These are phyloP conservation scores for Drosophila subquinaria DNA, from an alignment of 2,888 invertebrate genomes.

Conservation along the genomic window DNA sequence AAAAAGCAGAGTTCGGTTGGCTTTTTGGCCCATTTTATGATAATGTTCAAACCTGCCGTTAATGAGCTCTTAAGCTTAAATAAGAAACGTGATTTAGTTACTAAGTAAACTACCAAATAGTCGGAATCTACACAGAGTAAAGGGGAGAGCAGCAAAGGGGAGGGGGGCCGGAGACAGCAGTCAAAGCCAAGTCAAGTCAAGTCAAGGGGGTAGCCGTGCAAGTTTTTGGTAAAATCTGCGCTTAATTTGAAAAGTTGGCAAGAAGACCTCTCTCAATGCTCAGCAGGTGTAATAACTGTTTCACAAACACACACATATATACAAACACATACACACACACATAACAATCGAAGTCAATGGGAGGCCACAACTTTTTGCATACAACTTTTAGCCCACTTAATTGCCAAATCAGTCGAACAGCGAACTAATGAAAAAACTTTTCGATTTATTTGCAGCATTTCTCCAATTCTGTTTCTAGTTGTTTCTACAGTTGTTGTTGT, in stretches of 20 bases:
- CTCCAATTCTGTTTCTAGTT: constrained; percentile 15
- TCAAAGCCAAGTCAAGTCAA: constrained; percentile 16
- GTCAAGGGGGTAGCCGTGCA: constrained; percentile 30
- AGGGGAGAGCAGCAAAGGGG: not conserved
- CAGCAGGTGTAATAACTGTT: constrained; percentile 62
- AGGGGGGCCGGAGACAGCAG: constrained; percentile 12
- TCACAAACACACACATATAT: constrained; percentile 14
- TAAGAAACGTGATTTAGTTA: constrained; percentile 83
- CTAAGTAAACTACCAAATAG: constrained; percentile 79
- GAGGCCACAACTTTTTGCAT: constrained; percentile 71
- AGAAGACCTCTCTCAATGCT: constrained; percentile 42
- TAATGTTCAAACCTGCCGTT: constrained; percentile 77
- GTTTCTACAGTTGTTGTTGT: not conserved
- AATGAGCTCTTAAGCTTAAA: constrained; percentile 83
- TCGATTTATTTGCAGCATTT: constrained; percentile 58
- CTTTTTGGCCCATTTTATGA: constrained; percentile 74
- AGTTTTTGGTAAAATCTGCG: constrained; percentile 69
- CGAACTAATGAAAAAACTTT: constrained; percentile 79
- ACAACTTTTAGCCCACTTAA: constrained; percentile 67
- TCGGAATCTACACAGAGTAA: constrained; percentile 21
- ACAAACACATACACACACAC: not conserved
- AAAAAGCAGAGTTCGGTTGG: constrained; percentile 40
- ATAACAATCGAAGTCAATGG: constrained; percentile 23
- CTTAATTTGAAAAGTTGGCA: constrained; percentile 79
- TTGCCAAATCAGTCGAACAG: constrained; percentile 66